Percentiles rank a stretch among this genome's conserved stretches.
These are phyloP conservation scores for Chiloscyllium plagiosum DNA, from an alignment of 2,113 vertebrate species.

Conservation along the genomic window DNA sequence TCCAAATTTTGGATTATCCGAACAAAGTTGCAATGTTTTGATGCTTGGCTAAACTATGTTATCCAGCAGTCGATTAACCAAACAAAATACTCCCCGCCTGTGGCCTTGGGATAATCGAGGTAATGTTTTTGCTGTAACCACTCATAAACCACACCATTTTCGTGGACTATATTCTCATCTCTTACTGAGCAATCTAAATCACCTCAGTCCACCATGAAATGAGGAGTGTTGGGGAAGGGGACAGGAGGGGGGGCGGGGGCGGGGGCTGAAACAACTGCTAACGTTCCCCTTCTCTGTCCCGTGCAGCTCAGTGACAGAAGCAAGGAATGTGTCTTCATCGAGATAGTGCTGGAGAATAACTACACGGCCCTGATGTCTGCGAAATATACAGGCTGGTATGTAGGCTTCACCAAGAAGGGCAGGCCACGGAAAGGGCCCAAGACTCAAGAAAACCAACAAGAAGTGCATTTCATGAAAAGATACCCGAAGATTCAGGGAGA, in stretches of 20 bases:
- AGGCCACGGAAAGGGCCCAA: conserved; percentile 71
- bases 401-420: conserved; percentile 80
- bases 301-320: conserved; percentile 67
- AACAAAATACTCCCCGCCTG: too few relatives aligned
- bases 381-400: conserved; percentile 73
- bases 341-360: conserved; percentile 80
- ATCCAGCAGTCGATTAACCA: too few relatives aligned
- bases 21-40: too few relatives aligned
- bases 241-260: not conserved
- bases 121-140: not conserved
- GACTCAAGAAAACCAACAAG: conserved; percentile 76
- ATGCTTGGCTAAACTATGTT: too few relatives aligned
- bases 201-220: not conserved
- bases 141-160: not conserved
- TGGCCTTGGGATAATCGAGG: too few relatives aligned
- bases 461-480: conserved; percentile 82
- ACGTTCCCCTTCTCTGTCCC: not conserved
- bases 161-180: not conserved
- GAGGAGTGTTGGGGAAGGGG: not conserved
- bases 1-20: too few relatives aligned
- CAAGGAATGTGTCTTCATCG: conserved; percentile 77
- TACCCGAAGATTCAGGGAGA: conserved; percentile 70
- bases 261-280: not conserved
- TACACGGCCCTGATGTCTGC: conserved; percentile 80
- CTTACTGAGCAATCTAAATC: not conserved